These are phyloP conservation scores for Prosopocoilus inquinatus DNA, from an alignment of 2,888 invertebrate species.

Conservation along the genomic window DNA sequence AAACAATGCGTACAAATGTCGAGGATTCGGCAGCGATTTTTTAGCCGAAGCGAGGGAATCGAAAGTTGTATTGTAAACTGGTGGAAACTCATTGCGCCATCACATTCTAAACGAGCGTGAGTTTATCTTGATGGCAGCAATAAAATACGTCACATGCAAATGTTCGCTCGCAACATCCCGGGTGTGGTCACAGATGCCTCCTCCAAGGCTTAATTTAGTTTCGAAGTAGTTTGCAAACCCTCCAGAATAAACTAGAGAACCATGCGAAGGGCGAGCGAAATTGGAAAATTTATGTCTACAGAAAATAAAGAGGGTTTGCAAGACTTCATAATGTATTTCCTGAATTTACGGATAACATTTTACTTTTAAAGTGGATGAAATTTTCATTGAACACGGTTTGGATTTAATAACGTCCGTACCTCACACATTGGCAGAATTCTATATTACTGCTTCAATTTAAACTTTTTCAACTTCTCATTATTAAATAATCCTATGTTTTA, in stretches of 20 bases:
- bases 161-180: slow-evolving; percentile 49
- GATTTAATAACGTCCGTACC: slow-evolving; percentile 11
- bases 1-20: slow-evolving; percentile 1
- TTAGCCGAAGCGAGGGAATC: slow-evolving; percentile 12
- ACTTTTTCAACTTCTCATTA: too few species aligned
- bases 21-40: slow-evolving; percentile 1
- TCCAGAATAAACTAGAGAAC: slow-evolving; percentile 44
- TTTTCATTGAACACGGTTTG: slow-evolving; percentile 10
- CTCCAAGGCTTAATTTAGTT: slow-evolving; percentile 52
- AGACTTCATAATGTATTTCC: slow-evolving; percentile 36
- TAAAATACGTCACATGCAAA: slow-evolving; percentile 55
- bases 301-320: slow-evolving; percentile 46
- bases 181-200: slow-evolving; percentile 54
- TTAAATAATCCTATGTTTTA: too few species aligned
- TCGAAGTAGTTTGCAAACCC: slow-evolving; percentile 49
- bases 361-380: slow-evolving; percentile 22
- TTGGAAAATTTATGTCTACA: slow-evolving; percentile 51
- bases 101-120: slow-evolving; percentile 38
- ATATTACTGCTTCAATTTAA: too few species aligned
- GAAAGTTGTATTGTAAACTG: slow-evolving; percentile 32
- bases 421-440: not conserved
- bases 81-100: slow-evolving; percentile 35
- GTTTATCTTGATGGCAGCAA: slow-evolving; percentile 48
- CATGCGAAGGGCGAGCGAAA: slow-evolving; percentile 45
- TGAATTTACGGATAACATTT: slow-evolving; percentile 31